Conservation (phyloP, 2,888 invertebrate species). For the Trissoscelio sp. region DNA sequence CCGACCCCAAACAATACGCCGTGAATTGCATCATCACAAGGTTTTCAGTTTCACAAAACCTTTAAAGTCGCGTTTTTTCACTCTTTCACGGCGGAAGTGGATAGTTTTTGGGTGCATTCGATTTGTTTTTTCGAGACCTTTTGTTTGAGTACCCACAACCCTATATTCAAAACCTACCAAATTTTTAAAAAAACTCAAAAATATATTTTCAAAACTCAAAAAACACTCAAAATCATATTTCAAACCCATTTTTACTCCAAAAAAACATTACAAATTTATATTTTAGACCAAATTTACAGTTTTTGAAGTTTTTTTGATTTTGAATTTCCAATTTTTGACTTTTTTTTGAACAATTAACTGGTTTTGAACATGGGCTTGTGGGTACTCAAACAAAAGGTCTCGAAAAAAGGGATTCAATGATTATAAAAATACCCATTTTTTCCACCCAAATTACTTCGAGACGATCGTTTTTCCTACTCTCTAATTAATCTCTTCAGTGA, state of each 20-base stretch:
- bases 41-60: slow-evolving; percentile 19
- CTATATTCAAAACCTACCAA: background rate
- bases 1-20: slow-evolving; percentile 63
- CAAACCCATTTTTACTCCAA: no score
- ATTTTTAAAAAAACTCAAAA: background rate
- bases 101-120: slow-evolving; percentile 1
- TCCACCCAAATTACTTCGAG: no score
- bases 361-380: slow-evolving; percentile 21
- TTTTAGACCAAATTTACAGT: no score
- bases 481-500: no score
- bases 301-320: no score
- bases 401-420: no score
- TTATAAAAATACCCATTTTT: no score
- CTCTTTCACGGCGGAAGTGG: background rate
- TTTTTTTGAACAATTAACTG: no score
- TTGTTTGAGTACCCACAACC: slow-evolving; percentile 38
- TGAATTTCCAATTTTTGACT: no score
- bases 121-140: slow-evolving; percentile 2
- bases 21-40: slow-evolving; percentile 34
- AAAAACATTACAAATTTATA: no score
- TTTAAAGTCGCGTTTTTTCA: slow-evolving; percentile 24
- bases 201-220: background rate
- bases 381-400: slow-evolving; percentile 28
- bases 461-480: no score
- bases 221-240: background rate